Evolutionary conservation across 2,113 vertebrate species (phyloP), one percentile per base, ranked within the genome.

Genomic region (Excalfactoria chinensis): DNA sequence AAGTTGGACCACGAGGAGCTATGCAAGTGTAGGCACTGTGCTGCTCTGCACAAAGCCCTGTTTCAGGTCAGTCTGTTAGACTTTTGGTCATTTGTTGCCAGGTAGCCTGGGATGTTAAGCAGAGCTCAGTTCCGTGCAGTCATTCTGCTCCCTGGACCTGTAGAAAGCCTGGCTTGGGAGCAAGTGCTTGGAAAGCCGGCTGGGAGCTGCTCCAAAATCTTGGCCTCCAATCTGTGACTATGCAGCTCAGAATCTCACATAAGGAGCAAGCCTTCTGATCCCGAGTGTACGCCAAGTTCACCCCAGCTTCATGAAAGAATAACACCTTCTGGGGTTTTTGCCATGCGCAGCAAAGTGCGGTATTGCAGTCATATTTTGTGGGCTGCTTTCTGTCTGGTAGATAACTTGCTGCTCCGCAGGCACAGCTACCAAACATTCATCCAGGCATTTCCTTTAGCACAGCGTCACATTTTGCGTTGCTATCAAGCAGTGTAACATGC

Each of bases 291-390:
- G 78, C 72, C 92, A 93, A 90, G 66, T 63, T 91, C 84, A 79
- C 80, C 73, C 56, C 68, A 94, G 85, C 72, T 89, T 95, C 60
- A 59, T 74, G 68, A 93, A 92, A 92, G 93, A 93, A 82, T 87
- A 93, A 87, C 64, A 77, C 35, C 46, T 64, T 63, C 59, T 80
- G 46, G 13, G 35, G 1, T 67, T 84, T 64, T 90, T 90, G 63
- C 72, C 37, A 19, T 8, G 11, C 32, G 35, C 30, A 59, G 37
- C 32, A 9, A 92, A 84, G 67, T 82, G 89, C 17, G 13, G 35
- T n/a, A 55, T 72, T 89, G 81, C 78, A 91, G 78, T 93, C 91
- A 91, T 92, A 86, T 91, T 93, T 92, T 83, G 69, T 64, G 73
- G 89, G 43, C 71, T 90, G 70, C 46, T 89, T 86, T 92, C 74